Evolutionary conservation across 2,797 vertebrate genomes (phyloP).

Genomic region (Serranus cabrilla): DNA sequence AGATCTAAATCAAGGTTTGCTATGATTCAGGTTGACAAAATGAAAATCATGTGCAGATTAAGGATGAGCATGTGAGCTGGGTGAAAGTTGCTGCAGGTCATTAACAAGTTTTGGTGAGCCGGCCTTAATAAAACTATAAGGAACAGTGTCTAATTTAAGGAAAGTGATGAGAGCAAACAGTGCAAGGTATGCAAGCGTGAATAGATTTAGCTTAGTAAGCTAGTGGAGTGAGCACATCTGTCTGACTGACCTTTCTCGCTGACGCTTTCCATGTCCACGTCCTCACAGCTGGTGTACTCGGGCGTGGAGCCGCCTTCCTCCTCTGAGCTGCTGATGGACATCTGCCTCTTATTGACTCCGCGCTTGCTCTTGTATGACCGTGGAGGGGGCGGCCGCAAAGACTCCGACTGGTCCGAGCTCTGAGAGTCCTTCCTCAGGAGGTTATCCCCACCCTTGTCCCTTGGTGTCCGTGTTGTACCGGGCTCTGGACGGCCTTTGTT

Average conservation of each 20-base stretch:
- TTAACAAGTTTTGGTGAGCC: neutral
- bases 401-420: constrained; percentile 98
- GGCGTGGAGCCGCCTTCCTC: constrained; percentile 99
- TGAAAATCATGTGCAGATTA: neutral
- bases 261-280: constrained; percentile 98
- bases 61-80: neutral
- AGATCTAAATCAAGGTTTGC: neutral
- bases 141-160: neutral
- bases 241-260: constrained; percentile 95
- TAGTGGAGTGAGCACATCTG: constrained; percentile 52
- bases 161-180: constrained; percentile 12
- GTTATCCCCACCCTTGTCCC: constrained; percentile 92
- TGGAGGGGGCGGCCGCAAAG: constrained; percentile 93
- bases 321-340: constrained; percentile 99
- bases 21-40: neutral
- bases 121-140: neutral
- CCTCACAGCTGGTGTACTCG: constrained; percentile 99
- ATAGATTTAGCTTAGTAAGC: constrained; percentile 45
- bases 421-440: constrained; percentile 97
- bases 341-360: constrained; percentile 94
- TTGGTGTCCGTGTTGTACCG: constrained; percentile 88
- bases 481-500: constrained; percentile 92
- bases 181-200: constrained; percentile 7
- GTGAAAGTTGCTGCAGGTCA: neutral
- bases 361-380: constrained; percentile 94